Evolutionary conservation across 2,113 vertebrate species (phyloP).

Genomic region (Podarcis raffonei): DNA sequence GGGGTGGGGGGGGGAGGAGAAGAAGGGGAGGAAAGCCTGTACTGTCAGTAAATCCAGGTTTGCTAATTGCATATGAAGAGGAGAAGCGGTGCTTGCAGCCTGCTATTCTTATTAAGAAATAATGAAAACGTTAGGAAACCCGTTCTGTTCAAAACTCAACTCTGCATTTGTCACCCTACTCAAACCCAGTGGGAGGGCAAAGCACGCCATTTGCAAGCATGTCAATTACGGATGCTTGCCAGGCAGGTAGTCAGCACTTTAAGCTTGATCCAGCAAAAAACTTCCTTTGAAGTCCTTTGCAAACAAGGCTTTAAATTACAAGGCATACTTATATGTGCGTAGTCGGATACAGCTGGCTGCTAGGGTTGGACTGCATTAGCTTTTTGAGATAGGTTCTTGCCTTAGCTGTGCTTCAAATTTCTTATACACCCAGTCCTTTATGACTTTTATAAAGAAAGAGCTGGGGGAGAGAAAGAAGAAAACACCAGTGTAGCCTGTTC

Average conservation of each 20-base stretch:
- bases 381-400: background rate
- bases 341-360: background rate
- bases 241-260: background rate
- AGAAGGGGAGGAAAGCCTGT: conserved; percentile 30
- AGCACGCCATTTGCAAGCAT: background rate
- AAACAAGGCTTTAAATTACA: conserved; percentile 22
- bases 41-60: conserved; percentile 29
- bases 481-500: background rate
- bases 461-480: background rate
- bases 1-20: background rate
- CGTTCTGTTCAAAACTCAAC: background rate
- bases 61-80: background rate
- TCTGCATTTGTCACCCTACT: accelerated
- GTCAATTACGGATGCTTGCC: background rate
- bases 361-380: background rate
- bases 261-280: conserved; percentile 26
- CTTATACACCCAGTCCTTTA: background rate
- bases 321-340: background rate
- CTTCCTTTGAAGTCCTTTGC: background rate
- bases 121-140: accelerated
- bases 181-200: background rate
- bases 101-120: accelerated
- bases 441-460: background rate
- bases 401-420: background rate
- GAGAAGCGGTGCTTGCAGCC: accelerated